Percentiles rank a stretch among this genome's conserved stretches.
phyloP scores from a whole-genome alignment of 1,140 invertebrate genomes.

The Thaumetopoea pityocampa region DNA sequence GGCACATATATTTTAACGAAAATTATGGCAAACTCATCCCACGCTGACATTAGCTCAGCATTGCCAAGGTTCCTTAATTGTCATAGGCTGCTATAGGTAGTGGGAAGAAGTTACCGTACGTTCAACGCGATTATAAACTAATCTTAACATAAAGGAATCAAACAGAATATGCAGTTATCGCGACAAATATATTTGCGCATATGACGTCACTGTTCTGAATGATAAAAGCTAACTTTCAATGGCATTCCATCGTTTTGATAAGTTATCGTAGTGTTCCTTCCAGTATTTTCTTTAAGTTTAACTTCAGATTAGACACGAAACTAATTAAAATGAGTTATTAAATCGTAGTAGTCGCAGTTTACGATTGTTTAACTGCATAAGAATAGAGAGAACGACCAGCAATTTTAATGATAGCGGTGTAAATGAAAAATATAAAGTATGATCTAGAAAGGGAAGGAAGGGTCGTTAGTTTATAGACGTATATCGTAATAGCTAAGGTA shows the following conservation, averaged over 20 bases:
- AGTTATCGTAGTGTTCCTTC: slow-evolving; percentile 14
- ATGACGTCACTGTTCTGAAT: slow-evolving; percentile 5
- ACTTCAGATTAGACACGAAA: too few relatives aligned
- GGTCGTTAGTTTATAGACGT: slow-evolving; percentile 38
- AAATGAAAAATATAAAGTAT: slow-evolving; percentile 65
- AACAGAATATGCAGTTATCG: slow-evolving; percentile 6
- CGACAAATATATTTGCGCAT: slow-evolving; percentile 8
- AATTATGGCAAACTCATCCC: slow-evolving; percentile 37
- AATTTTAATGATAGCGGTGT: too few relatives aligned
- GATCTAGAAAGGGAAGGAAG: slow-evolving; percentile 34
- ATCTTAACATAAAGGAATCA: slow-evolving; percentile 8
- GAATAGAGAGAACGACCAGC: too few relatives aligned
- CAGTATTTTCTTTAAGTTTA: slow-evolving; percentile 10
- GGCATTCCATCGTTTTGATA: slow-evolving; percentile 18
- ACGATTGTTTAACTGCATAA: too few relatives aligned
- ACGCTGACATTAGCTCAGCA: slow-evolving; percentile 32
- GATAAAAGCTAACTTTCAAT: slow-evolving; percentile 17
- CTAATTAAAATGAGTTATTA: too few relatives aligned
- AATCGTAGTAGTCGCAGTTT: too few relatives aligned
- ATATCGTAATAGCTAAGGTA: slow-evolving; percentile 55
- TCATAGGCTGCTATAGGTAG: slow-evolving; percentile 12
- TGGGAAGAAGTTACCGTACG: slow-evolving; percentile 19
- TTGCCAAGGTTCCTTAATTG: slow-evolving; percentile 32
- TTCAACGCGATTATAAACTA: slow-evolving; percentile 14
- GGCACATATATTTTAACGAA: slow-evolving; percentile 30